Evolutionary conservation across 2,888 invertebrate species (phyloP).

Genomic region (Petrolisthes cinctipes): DNA sequence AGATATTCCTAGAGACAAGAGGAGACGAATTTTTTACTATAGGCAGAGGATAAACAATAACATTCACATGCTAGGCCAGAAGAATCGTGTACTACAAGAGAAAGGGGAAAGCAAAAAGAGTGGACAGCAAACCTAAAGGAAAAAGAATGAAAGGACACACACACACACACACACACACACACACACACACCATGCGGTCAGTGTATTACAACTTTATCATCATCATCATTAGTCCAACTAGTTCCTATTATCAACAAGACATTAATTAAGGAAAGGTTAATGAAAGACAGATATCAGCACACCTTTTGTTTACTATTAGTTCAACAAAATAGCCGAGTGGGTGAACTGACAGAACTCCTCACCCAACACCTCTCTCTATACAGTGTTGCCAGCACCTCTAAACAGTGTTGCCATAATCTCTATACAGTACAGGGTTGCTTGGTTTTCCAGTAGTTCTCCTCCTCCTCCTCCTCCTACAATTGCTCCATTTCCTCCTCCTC

Average conservation of each 20-base stretch:
- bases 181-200: background rate
- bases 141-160: background rate
- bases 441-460: too few relatives aligned
- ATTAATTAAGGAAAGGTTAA: background rate
- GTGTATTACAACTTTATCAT: background rate
- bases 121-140: background rate
- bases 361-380: background rate
- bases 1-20: too few relatives aligned
- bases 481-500: too few relatives aligned
- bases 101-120: background rate
- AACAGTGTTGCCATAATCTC: background rate
- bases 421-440: background rate
- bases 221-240: background rate
- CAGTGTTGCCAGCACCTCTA: constrained; percentile 1
- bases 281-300: background rate
- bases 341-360: background rate
- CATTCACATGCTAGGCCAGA: too few relatives aligned
- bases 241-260: too few relatives aligned
- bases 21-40: background rate
- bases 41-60: background rate
- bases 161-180: constrained; percentile 19
- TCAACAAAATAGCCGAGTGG: constrained; percentile 2
- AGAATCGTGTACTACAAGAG: background rate
- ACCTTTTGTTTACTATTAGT: constrained; percentile 7
- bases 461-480: too few relatives aligned